Conservation (phyloP, 2,797 vertebrate species). For the Malurus splendens region DNA sequence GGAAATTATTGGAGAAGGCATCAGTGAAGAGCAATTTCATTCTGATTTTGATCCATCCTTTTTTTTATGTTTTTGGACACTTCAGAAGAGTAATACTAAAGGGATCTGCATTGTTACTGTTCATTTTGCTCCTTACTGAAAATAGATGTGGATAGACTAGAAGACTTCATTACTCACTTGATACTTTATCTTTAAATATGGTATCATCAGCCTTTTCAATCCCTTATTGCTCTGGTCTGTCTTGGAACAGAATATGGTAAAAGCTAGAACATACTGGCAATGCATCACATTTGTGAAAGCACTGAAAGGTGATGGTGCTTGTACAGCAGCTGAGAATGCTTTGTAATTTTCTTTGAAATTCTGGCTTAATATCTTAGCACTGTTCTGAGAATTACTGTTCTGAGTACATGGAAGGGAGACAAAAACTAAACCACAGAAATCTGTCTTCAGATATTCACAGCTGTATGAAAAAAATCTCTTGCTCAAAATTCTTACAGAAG, state of each 20-base stretch:
- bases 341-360: slow-evolving; percentile 2
- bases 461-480: background rate
- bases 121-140: background rate
- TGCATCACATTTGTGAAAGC: background rate
- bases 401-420: background rate
- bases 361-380: background rate
- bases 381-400: background rate
- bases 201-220: background rate
- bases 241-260: background rate
- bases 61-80: background rate
- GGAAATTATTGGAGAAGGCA: background rate
- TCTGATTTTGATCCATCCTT: background rate
- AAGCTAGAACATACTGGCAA: background rate
- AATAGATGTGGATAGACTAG: background rate
- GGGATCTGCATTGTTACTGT: background rate
- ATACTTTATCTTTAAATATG: background rate
- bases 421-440: background rate
- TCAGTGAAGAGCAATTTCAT: background rate
- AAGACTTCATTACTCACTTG: background rate
- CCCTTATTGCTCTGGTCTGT: background rate
- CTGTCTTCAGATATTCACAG: background rate
- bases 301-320: background rate
- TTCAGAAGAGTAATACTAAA: background rate
- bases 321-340: background rate
- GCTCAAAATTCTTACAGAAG: background rate